A percentile compares a stretch with the other conserved stretches of the same genome.
Conservation (phyloP, 2,888 invertebrate species). For the Phyllotreta striolata region DNA sequence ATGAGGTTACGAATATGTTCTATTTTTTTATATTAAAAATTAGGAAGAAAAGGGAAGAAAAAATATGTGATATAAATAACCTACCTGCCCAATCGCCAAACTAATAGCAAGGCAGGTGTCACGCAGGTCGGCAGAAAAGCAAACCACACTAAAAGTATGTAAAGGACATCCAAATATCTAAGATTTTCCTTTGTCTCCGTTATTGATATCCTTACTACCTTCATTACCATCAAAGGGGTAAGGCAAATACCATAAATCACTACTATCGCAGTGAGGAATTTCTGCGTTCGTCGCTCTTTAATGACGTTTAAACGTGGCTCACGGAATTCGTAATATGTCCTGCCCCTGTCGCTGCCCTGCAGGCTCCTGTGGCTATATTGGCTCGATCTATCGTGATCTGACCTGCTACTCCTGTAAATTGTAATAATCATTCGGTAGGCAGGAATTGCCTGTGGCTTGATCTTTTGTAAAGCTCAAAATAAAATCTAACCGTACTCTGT, state of each 20-base stretch:
- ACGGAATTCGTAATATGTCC: conserved; percentile 63
- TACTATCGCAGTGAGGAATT: conserved; percentile 72
- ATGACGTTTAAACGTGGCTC: conserved; percentile 66
- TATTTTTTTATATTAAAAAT: too few relatives aligned
- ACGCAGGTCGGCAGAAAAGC: conserved; percentile 73
- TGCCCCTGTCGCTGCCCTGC: conserved; percentile 48
- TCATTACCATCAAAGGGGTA: conserved; percentile 70
- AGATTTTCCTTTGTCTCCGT: conserved; percentile 75
- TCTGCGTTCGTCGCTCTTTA: conserved; percentile 73
- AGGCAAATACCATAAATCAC: conserved; percentile 71
- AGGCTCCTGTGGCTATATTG: conserved; percentile 54
- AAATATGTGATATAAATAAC: conserved; percentile 33
- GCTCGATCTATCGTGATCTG: conserved; percentile 53
- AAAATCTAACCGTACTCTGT: too few relatives aligned
- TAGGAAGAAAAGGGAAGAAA: too few relatives aligned
- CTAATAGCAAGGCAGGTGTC: conserved; percentile 71
- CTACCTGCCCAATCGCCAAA: conserved; percentile 72
- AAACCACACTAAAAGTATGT: conserved; percentile 74
- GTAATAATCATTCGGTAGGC: neutral
- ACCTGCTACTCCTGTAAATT: conserved; percentile 49
- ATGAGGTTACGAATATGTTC: too few relatives aligned
- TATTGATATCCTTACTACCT: conserved; percentile 69
- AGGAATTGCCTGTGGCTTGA: neutral
- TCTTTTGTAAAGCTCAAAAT: neutral
- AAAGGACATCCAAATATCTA: conserved; percentile 73